These are phyloP conservation scores for Drosophila lini DNA, from an alignment of 1,140 invertebrate genomes.

Conservation along the genomic window DNA sequence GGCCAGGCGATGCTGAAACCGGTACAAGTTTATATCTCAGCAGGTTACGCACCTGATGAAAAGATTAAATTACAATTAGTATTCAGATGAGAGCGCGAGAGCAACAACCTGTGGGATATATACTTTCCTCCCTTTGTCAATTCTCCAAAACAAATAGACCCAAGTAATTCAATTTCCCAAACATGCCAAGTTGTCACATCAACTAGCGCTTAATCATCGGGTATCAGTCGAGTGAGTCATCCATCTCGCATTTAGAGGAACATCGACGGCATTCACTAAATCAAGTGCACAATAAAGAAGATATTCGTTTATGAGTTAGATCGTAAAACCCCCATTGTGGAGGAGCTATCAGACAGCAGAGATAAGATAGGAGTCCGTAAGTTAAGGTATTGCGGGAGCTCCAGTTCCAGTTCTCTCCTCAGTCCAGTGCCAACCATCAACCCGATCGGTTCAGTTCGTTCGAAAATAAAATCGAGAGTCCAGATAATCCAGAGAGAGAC, in stretches of 20 bases:
- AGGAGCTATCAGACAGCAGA: background rate
- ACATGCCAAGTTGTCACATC: conserved; percentile 1
- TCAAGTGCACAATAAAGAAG: conserved; percentile 41
- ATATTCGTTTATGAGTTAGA: conserved; percentile 24
- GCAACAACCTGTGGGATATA: background rate
- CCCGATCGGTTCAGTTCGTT: conserved; percentile 30
- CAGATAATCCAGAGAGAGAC: background rate
- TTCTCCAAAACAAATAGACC: conserved; percentile 3
- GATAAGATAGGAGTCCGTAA: conserved; percentile 40
- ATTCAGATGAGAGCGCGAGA: conserved; percentile 7
- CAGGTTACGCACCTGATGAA: conserved; percentile 7
- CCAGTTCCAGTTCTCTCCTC: conserved; percentile 8
- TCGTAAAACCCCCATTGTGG: conserved; percentile 19
- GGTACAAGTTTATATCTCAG: background rate
- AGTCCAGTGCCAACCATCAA: conserved; percentile 45
- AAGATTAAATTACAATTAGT: conserved; percentile 15
- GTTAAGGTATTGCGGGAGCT: conserved; percentile 15
- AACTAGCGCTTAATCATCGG: conserved; percentile 29
- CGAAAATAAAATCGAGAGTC: background rate
- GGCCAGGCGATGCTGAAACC: background rate
- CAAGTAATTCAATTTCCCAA: conserved; percentile 9
- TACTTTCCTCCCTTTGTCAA: background rate
- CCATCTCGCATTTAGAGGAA: background rate
- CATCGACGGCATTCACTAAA: conserved; percentile 22
- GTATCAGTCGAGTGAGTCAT: conserved; percentile 34